A percentile compares a stretch with the other conserved stretches of the same genome.
phyloP scores from a whole-genome alignment of 2,888 invertebrate genomes.

The Noctua janthina region DNA sequence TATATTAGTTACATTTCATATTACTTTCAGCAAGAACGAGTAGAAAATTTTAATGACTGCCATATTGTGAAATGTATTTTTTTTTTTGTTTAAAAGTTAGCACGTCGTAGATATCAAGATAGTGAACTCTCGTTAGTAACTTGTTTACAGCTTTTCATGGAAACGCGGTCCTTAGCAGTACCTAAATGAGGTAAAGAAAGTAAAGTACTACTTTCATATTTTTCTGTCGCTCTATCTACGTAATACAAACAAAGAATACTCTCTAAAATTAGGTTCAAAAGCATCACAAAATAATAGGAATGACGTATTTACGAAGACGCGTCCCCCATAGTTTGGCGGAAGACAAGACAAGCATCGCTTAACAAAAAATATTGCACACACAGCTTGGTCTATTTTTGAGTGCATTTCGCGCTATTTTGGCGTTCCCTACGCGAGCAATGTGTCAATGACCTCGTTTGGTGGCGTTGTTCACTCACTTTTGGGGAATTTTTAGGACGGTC shows the following conservation, averaged over 20 bases:
- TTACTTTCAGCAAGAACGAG: neutral
- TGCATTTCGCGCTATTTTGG: slow-evolving; percentile 91
- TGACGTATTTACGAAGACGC: slow-evolving; percentile 51
- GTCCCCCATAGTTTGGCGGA: slow-evolving; percentile 77
- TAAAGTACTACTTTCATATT: neutral
- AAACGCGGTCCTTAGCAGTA: neutral
- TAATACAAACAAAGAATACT: slow-evolving; percentile 18
- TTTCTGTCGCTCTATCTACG: neutral
- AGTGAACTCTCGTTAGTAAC: neutral
- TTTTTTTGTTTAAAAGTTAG: neutral
- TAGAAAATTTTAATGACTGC: neutral
- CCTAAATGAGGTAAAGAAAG: neutral
- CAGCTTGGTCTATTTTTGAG: slow-evolving; percentile 89
- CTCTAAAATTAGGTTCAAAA: slow-evolving; percentile 35
- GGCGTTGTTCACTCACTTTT: slow-evolving; percentile 89
- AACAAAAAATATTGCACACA: slow-evolving; percentile 90
- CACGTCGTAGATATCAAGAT: neutral
- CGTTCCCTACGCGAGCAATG: slow-evolving; percentile 88
- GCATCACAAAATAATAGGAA: slow-evolving; percentile 44
- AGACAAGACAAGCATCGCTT: slow-evolving; percentile 76
- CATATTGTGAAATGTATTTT: neutral
- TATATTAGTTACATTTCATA: neutral
- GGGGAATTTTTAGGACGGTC: slow-evolving; percentile 87
- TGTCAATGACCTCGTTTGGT: slow-evolving; percentile 90
- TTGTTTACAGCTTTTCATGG: neutral